phyloP scores from a whole-genome alignment of 1,140 invertebrate genomes.

The Drosophila tropicalis region DNA sequence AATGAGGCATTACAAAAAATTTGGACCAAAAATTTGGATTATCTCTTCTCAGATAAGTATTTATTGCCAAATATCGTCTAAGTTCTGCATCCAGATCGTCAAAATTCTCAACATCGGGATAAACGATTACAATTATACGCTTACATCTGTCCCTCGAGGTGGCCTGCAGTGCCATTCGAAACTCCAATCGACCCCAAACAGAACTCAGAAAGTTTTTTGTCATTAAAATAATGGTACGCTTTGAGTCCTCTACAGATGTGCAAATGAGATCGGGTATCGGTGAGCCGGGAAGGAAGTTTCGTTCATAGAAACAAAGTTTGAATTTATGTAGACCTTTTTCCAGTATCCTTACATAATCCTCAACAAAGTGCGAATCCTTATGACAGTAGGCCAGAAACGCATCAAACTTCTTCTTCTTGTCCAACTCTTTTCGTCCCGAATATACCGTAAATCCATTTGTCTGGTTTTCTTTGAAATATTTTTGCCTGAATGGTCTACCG shows the following conservation, averaged over 20 bases:
- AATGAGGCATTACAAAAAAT: background rate
- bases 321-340: too few species aligned
- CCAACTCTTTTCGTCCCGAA: background rate
- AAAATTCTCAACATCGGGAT: too few species aligned
- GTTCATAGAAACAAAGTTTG: too few species aligned
- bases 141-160: background rate
- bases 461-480: too few species aligned
- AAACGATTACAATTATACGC: too few species aligned
- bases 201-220: background rate
- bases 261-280: background rate
- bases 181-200: slow-evolving; percentile 2
- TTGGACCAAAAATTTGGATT: background rate
- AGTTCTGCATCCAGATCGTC: too few species aligned
- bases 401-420: background rate
- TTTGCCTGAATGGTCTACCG: too few species aligned
- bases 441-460: too few species aligned
- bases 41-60: too few species aligned
- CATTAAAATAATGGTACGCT: slow-evolving; percentile 1
- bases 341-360: too few species aligned
- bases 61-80: too few species aligned
- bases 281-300: background rate
- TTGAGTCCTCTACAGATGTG: background rate
- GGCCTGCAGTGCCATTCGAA: slow-evolving; percentile 1
- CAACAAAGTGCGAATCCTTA: background rate
- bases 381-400: background rate